phyloP scores from a whole-genome alignment of 2,888 invertebrate genomes.

The Leucoptera coffeella region DNA sequence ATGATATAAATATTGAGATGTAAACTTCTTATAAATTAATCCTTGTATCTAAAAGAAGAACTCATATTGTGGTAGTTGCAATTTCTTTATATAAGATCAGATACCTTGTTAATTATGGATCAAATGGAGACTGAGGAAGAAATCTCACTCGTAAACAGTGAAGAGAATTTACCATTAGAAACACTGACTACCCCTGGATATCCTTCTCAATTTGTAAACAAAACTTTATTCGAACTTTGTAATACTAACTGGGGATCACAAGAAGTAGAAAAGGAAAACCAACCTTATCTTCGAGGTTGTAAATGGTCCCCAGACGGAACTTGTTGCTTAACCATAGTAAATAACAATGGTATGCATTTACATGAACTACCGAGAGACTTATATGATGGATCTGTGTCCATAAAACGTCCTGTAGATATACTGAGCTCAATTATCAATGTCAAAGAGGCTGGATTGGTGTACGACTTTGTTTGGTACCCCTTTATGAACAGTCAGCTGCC shows the following conservation, averaged over 20 bases:
- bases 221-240: conserved; percentile 44
- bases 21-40: no score
- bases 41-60: no score
- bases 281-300: conserved; percentile 69
- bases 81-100: no score
- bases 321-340: conserved; percentile 76
- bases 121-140: no score
- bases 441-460: conserved; percentile 78
- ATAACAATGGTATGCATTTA: conserved; percentile 75
- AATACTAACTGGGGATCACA: conserved; percentile 48
- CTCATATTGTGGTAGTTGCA: no score
- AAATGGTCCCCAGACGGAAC: conserved; percentile 91
- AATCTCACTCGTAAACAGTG: no score
- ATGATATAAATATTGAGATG: no score
- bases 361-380: conserved; percentile 74
- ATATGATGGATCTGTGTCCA: conserved; percentile 47
- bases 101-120: no score
- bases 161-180: no score
- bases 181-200: no score
- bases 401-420: conserved; percentile 31
- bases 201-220: conserved; percentile 24
- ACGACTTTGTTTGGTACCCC: conserved; percentile 92
- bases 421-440: conserved; percentile 50
- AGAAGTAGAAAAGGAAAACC: conserved; percentile 39
- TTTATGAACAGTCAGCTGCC: conserved; percentile 76